Percentiles rank a stretch among this genome's conserved stretches.
Conservation (phyloP, 53 echinoderm and acorn worm genomes). For the Luidia sarsii region DNA sequence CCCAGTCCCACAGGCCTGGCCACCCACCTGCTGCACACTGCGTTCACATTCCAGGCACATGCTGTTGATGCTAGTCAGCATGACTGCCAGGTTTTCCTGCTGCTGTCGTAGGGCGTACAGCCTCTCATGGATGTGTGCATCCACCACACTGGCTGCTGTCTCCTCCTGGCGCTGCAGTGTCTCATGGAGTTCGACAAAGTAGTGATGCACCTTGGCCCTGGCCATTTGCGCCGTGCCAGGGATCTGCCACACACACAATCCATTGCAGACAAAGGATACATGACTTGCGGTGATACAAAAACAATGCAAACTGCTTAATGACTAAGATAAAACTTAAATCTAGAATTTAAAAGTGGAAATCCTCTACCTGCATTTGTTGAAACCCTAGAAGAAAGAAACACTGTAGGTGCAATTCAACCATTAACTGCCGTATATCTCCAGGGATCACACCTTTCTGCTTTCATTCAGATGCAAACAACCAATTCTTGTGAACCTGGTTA, state of each 20-base stretch:
- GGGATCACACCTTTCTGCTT: too few species aligned
- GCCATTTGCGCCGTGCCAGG: slow-evolving; percentile 95
- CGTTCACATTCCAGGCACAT: slow-evolving; percentile 90
- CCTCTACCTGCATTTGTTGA: too few species aligned
- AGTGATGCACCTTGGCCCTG: slow-evolving; percentile 72
- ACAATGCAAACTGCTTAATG: too few species aligned
- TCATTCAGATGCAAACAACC: too few species aligned
- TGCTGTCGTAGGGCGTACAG: slow-evolving; percentile 84
- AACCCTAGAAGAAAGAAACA: too few species aligned
- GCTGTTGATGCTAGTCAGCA: slow-evolving; percentile 65
- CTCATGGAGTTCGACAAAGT: slow-evolving; percentile 90
- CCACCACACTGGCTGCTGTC: slow-evolving; percentile 86
- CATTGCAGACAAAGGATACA: too few species aligned
- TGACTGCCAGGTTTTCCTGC: slow-evolving; percentile 80
- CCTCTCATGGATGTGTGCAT: slow-evolving; percentile 83
- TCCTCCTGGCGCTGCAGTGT: slow-evolving; percentile 85
- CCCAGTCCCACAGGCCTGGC: too few species aligned
- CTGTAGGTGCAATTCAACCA: too few species aligned
- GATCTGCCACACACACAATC: too few species aligned
- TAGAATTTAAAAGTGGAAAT: too few species aligned
- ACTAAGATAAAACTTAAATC: not conserved
- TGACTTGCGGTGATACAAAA: not conserved
- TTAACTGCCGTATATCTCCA: too few species aligned
- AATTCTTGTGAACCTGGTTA: too few species aligned
- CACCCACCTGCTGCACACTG: slow-evolving; percentile 77